Conservation (phyloP, 2,797 vertebrate species). For the Tauraco hartlaubi region DNA sequence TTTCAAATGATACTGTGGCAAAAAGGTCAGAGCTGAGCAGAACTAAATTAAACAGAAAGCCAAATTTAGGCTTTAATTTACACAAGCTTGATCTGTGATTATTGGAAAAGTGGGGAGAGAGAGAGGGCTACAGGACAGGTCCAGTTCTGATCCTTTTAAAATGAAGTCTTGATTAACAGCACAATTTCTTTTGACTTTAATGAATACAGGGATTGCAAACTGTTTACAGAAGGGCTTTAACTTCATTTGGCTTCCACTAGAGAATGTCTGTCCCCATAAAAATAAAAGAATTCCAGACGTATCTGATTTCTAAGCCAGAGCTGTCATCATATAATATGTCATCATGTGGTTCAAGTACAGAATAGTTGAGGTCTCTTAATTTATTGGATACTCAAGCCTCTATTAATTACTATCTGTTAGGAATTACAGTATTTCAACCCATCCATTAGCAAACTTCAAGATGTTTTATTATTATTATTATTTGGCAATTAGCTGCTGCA, state of each 20-base stretch:
- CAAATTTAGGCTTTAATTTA: neutral
- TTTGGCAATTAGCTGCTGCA: constrained; percentile 68
- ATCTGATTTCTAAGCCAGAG: constrained; percentile 29
- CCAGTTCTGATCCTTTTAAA: constrained; percentile 35
- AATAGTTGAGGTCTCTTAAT: constrained; percentile 22
- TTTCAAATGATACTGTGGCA: neutral
- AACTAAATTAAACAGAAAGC: neutral
- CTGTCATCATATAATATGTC: neutral
- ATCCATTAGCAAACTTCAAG: constrained; percentile 62
- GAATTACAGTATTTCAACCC: constrained; percentile 55
- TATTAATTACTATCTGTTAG: constrained; percentile 67
- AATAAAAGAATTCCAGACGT: neutral
- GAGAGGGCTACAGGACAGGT: neutral
- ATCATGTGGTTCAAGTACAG: constrained; percentile 9
- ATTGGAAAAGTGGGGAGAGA: neutral
- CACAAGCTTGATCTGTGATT: neutral
- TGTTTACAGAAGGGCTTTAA: constrained; percentile 29
- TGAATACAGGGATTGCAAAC: constrained; percentile 2
- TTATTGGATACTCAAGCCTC: constrained; percentile 12
- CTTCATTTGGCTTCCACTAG: neutral
- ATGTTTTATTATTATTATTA: constrained; percentile 57
- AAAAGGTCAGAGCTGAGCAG: neutral
- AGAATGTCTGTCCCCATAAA: neutral
- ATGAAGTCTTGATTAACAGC: constrained; percentile 36
- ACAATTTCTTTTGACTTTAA: neutral